Evolutionary conservation across 1,140 invertebrate genomes (phyloP), one percentile per base, ranked within the genome.

Genomic region (Trichonephila clavata): DNA sequence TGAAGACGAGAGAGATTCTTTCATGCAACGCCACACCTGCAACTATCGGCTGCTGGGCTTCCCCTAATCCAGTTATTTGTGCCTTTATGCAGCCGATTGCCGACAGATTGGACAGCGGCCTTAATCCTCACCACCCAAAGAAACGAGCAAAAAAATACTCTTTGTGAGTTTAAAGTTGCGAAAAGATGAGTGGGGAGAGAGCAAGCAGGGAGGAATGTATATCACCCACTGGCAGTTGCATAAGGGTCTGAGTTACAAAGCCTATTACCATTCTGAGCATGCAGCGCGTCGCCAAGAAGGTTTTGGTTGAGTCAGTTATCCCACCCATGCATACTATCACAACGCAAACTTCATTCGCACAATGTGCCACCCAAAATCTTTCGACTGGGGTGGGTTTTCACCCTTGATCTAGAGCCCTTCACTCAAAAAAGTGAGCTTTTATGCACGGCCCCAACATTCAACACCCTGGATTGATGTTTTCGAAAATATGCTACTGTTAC

Each of bases 1-100:
- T 86, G 65, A 68, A 68, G 65, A 68, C 65, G 43, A 86, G 77
- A 87, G 77, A 61, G 86, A 87, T 89, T 80, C 87, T 94, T 94
- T 94, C 61, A 93, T 87, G 84, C 27, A 57, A 50, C 63, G 39
- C 81, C 91, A 90, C 93, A 94, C 93, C 93, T 94, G 93, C 93
- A 86, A 61, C 84, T 68, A 86, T 86, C 81, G 83, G 65, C 90
- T 86, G 90, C 81, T 60, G 86, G 93, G 86, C 50, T 83, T 68
- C 87, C 92, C 86, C 93, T 94, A 94, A 94, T 94, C 93, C 93
- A 94, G 93, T 94, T 94, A 94, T 94, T 94, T 94, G 93, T 94
- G 93, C 93, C 86, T 94, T 94, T 94, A 94, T 94, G 87, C 93
- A 81, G 71, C 86, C 93, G 86, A 94, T 90, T 90, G 87, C 93